Conservation (phyloP, 2,113 vertebrate genomes). For the Scartelaos histophorus region DNA sequence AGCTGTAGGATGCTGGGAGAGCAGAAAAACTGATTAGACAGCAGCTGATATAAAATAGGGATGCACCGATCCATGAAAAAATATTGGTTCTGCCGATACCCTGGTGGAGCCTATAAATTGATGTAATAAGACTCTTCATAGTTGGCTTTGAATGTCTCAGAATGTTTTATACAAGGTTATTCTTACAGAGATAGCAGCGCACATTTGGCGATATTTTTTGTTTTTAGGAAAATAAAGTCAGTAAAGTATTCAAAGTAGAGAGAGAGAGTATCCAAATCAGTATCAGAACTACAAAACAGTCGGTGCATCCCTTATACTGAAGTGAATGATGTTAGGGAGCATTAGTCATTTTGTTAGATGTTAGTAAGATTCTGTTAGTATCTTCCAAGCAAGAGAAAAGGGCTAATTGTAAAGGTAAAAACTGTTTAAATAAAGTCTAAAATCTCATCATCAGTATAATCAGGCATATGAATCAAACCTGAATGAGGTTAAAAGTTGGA, state of each 20-base stretch:
- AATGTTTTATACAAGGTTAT: too few species aligned
- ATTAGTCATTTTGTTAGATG: constrained; percentile 69
- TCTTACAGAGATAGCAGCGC: too few species aligned
- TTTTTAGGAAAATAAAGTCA: too few species aligned
- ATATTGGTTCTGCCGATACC: too few species aligned
- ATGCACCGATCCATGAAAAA: too few species aligned
- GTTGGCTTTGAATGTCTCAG: too few species aligned
- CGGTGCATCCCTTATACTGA: constrained; percentile 35
- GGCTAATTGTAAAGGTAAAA: constrained; percentile 56
- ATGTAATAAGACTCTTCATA: too few species aligned
- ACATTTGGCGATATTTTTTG: too few species aligned
- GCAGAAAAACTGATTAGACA: constrained; percentile 65
- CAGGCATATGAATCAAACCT: not conserved
- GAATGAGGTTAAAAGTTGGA: constrained; percentile 6
- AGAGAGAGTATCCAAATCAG: too few species aligned
- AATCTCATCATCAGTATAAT: not conserved
- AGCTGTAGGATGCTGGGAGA: constrained; percentile 64
- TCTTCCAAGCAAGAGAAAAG: constrained; percentile 58
- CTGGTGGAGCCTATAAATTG: too few species aligned
- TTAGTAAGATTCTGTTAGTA: constrained; percentile 71
- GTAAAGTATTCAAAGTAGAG: too few species aligned
- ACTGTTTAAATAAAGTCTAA: not conserved
- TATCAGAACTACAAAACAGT: too few species aligned
- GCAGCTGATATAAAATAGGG: constrained; percentile 38
- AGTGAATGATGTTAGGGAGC: constrained; percentile 63